phyloP scores from a whole-genome alignment of 2,113 vertebrate genomes.

The Scatophagus argus region DNA sequence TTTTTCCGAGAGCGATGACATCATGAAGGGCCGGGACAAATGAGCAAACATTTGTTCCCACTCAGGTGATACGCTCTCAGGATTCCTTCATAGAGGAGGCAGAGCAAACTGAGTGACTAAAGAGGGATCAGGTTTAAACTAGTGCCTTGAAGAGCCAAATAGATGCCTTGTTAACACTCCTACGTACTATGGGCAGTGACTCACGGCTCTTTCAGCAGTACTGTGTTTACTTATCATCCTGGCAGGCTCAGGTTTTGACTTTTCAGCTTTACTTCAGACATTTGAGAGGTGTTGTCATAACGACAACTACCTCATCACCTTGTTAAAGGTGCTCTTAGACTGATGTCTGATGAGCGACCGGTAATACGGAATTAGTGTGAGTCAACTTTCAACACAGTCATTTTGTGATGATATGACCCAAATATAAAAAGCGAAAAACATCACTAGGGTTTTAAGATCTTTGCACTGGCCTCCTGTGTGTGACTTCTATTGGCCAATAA shows the following conservation, averaged over 20 bases:
- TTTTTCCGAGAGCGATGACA: constrained; percentile 49
- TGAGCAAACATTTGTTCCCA: constrained; percentile 67
- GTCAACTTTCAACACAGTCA: background rate
- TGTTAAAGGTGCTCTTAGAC: background rate
- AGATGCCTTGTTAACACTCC: constrained; percentile 48
- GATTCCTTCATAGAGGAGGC: constrained; percentile 49
- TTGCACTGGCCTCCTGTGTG: background rate
- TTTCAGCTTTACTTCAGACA: constrained; percentile 41
- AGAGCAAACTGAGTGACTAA: constrained; percentile 30
- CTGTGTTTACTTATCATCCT: constrained; percentile 59
- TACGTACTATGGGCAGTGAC: constrained; percentile 41
- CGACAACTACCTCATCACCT: constrained; percentile 44
- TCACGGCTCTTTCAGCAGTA: constrained; percentile 43
- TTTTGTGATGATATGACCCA: background rate
- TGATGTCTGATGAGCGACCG: background rate
- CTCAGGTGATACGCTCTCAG: constrained; percentile 52
- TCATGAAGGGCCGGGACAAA: constrained; percentile 39
- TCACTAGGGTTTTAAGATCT: background rate
- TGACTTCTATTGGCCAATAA: background rate
- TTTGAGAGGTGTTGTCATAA: constrained; percentile 44
- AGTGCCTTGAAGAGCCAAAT: constrained; percentile 51
- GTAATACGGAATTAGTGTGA: background rate
- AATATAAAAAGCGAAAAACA: background rate
- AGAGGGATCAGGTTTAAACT: constrained; percentile 56
- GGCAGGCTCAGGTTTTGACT: constrained; percentile 51